These are phyloP conservation scores for Halcyon smyrnensis DNA, from an alignment of 2,797 vertebrate species.

Conservation along the genomic window DNA sequence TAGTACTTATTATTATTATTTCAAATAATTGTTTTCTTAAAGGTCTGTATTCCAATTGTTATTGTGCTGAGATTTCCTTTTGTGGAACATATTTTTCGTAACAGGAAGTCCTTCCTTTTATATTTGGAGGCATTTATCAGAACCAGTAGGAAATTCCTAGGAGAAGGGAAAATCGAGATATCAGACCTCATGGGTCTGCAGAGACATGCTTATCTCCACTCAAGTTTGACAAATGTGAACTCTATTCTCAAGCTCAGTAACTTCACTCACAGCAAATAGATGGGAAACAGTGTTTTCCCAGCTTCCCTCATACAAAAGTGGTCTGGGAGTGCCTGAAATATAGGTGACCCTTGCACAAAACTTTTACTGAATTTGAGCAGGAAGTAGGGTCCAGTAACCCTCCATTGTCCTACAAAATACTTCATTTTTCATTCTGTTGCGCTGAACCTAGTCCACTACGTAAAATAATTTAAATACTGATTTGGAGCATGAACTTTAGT, in stretches of 20 bases:
- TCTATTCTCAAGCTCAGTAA: background rate
- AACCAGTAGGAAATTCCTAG: background rate
- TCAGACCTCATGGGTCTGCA: background rate
- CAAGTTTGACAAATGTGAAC: background rate
- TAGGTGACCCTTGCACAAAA: background rate
- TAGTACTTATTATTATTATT: background rate
- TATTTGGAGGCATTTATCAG: background rate
- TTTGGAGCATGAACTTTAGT: background rate
- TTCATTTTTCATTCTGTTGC: background rate
- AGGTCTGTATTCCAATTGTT: background rate
- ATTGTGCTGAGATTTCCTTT: background rate
- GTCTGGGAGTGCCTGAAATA: background rate
- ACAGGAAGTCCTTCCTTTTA: background rate
- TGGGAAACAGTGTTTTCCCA: background rate
- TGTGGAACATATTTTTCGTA: background rate
- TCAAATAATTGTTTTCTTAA: background rate
- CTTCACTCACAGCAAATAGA: background rate
- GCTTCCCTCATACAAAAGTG: background rate
- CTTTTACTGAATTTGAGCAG: background rate
- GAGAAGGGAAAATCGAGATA: background rate
- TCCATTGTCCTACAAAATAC: background rate
- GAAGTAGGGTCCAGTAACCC: background rate
- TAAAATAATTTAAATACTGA: background rate
- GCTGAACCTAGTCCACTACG: background rate
- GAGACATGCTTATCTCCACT: background rate